Evolutionary conservation across 2,888 invertebrate genomes (phyloP).

Genomic region (Phoronis australis): DNA sequence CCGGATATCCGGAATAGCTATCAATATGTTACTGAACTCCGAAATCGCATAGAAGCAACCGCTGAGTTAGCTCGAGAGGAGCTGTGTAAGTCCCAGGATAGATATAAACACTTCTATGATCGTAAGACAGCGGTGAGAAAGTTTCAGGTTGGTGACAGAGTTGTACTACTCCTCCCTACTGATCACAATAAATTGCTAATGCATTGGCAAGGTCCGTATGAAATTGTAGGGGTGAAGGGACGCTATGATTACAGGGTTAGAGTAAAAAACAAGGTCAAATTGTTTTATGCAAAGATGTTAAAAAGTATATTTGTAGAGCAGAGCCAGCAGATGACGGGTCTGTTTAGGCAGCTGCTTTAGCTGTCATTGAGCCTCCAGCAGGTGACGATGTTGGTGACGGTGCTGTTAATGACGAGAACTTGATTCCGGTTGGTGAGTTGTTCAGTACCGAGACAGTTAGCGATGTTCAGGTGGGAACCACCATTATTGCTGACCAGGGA

Average conservation of each 20-base stretch:
- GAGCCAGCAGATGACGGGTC: too few species aligned
- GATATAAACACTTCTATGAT: conserved; percentile 15
- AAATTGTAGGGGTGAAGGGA: too few species aligned
- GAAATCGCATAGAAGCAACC: conserved; percentile 13
- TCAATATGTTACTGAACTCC: conserved; percentile 19
- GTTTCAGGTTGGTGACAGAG: conserved; percentile 15
- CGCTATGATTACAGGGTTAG: conserved; percentile 13
- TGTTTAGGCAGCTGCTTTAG: too few species aligned
- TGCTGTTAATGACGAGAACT: too few species aligned
- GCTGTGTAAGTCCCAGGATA: conserved; percentile 3
- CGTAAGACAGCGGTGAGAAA: conserved; percentile 7
- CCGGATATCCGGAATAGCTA: conserved; percentile 14
- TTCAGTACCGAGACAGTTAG: too few species aligned
- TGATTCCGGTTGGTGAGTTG: too few species aligned
- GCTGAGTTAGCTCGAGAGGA: conserved; percentile 12
- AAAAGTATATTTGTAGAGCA: too few species aligned
- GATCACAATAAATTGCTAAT: conserved; percentile 20
- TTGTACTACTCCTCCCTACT: conserved; percentile 18
- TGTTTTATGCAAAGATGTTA: conserved; percentile 13
- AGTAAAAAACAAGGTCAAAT: conserved; percentile 7
- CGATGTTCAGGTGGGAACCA: neutral
- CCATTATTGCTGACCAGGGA: neutral
- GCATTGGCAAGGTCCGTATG: conserved; percentile 14
- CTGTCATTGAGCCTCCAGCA: too few species aligned
- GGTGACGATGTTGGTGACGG: too few species aligned